phyloP scores from a whole-genome alignment of 2,113 vertebrate genomes.

The Emberiza fucata region DNA sequence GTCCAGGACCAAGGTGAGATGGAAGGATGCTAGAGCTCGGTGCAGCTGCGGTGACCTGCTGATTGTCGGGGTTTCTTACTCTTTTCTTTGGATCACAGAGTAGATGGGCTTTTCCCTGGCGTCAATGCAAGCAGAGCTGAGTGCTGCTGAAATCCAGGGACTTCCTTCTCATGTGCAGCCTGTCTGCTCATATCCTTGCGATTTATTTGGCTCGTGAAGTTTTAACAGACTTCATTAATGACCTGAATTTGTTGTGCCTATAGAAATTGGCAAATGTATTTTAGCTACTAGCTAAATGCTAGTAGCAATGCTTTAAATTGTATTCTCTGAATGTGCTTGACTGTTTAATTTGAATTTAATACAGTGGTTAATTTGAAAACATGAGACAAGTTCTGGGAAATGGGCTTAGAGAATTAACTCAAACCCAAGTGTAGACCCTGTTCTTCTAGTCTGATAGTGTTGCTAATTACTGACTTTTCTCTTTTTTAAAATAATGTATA shows the following conservation, averaged over 20 bases:
- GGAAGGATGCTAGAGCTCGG: background rate
- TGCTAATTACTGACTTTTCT: background rate
- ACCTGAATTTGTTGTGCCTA: background rate
- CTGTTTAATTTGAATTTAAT: slow-evolving; percentile 8
- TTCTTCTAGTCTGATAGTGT: background rate
- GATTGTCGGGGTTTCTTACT: background rate
- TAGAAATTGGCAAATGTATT: background rate
- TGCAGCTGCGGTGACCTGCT: background rate
- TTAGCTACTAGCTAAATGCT: background rate
- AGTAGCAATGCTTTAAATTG: background rate
- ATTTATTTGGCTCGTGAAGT: accelerated
- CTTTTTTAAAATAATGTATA: background rate
- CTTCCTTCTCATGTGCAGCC: background rate
- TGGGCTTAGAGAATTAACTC: background rate
- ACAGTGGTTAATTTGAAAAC: background rate
- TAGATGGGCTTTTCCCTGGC: background rate
- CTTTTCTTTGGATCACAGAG: background rate
- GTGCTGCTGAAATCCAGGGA: background rate
- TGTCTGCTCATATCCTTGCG: accelerated
- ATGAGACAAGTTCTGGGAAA: background rate
- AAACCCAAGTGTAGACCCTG: background rate
- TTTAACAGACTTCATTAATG: background rate
- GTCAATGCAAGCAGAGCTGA: background rate
- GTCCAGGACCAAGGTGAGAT: background rate
- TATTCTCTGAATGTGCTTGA: background rate